A percentile compares a stretch with the other conserved stretches of the same genome.
Conservation (phyloP, 2,113 vertebrate species). For the Calidris pugnax region DNA sequence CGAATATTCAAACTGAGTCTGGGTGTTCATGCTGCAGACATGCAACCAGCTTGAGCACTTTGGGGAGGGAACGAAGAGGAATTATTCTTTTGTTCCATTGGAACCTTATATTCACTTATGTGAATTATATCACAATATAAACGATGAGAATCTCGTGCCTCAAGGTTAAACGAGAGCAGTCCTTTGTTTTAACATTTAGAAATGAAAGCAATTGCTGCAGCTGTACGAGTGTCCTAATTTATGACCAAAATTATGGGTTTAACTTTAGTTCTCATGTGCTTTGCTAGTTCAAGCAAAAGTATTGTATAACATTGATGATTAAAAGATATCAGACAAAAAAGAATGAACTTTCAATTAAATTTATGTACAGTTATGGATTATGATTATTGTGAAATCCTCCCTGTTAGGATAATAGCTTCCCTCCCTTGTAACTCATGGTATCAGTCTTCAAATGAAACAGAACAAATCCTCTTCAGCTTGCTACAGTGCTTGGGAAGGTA, state of each 20-base stretch:
- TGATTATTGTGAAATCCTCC: neutral
- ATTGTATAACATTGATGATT: neutral
- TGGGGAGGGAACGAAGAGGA: neutral
- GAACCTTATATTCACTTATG: neutral
- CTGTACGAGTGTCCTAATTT: neutral
- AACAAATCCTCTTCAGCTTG: slow-evolving; percentile 9
- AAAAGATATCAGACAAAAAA: slow-evolving; percentile 11
- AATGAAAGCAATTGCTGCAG: neutral
- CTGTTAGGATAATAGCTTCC: slow-evolving; percentile 21
- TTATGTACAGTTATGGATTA: slow-evolving; percentile 14
- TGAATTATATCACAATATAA: neutral
- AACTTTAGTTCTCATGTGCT: neutral
- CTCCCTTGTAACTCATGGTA: neutral
- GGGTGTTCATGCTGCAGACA: neutral
- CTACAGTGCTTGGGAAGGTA: neutral
- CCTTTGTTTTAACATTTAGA: slow-evolving; percentile 59
- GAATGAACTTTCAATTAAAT: slow-evolving; percentile 38
- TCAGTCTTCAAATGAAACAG: neutral
- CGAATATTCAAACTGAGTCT: accelerated
- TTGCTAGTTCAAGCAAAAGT: neutral
- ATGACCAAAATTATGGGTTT: neutral
- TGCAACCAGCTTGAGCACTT: neutral
- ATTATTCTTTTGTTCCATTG: neutral
- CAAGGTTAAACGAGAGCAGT: slow-evolving; percentile 45
- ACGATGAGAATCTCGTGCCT: neutral